phyloP scores from a whole-genome alignment of 2,797 vertebrate genomes.

The Sebastolobus alascanus region DNA sequence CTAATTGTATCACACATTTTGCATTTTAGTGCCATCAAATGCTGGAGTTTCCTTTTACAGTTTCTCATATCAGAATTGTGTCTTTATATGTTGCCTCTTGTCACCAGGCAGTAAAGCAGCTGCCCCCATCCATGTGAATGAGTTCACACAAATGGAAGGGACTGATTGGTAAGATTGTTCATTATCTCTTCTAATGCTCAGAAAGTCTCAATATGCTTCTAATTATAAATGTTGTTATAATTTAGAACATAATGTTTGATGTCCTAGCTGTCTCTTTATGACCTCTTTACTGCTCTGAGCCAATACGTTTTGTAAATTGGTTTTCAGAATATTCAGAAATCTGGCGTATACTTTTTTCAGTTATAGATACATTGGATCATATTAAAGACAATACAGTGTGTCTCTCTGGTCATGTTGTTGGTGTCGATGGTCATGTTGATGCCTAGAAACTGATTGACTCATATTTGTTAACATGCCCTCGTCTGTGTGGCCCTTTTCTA shows the following conservation, averaged over 20 bases:
- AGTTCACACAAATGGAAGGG: slow-evolving; percentile 90
- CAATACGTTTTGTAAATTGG: slow-evolving; percentile 24
- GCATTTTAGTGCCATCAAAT: slow-evolving; percentile 50
- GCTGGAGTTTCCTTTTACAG: slow-evolving; percentile 45
- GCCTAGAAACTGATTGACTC: background rate
- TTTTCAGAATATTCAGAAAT: slow-evolving; percentile 1
- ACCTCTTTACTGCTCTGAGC: slow-evolving; percentile 22
- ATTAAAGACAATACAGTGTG: background rate
- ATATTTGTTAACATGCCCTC: slow-evolving; percentile 30
- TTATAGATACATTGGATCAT: background rate
- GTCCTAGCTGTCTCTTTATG: slow-evolving; percentile 9
- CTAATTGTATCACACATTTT: slow-evolving; percentile 16
- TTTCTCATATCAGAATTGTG: slow-evolving; percentile 77
- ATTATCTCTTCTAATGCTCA: slow-evolving; percentile 55
- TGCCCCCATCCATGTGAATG: slow-evolving; percentile 91
- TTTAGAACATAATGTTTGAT: slow-evolving; percentile 26
- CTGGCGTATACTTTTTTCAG: background rate
- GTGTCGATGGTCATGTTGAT: slow-evolving; percentile 8
- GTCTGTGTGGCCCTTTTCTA: slow-evolving; percentile 58
- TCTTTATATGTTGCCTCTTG: slow-evolving; percentile 96
- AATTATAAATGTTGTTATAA: slow-evolving; percentile 1
- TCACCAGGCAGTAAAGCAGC: slow-evolving; percentile 96
- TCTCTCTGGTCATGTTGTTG: background rate
- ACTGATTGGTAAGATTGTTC: slow-evolving; percentile 89
- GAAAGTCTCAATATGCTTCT: slow-evolving; percentile 30